These are phyloP conservation scores for Ametastegia equiseti DNA, from an alignment of 2,888 invertebrate species.

Conservation along the genomic window DNA sequence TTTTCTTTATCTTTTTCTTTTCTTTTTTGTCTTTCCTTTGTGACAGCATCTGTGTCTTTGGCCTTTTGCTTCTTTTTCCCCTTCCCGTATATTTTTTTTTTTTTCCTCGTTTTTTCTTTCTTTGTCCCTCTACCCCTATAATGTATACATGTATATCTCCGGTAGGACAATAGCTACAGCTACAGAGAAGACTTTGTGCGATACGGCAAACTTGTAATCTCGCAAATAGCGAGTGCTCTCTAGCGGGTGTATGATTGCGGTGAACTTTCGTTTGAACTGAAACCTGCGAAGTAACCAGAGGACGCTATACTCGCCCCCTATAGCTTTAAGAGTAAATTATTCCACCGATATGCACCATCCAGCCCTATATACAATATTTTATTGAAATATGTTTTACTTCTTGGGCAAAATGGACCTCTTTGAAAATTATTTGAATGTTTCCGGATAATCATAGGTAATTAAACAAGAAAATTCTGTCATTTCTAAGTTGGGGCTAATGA, in stretches of 20 bases:
- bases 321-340: too few relatives aligned
- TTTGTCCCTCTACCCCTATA: background rate
- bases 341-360: too few relatives aligned
- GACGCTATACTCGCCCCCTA: background rate
- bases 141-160: too few relatives aligned
- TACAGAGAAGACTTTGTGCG: background rate
- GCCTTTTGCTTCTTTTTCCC: background rate
- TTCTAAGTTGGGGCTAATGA: too few relatives aligned
- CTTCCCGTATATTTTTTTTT: background rate
- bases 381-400: too few relatives aligned
- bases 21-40: background rate
- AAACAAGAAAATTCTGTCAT: too few relatives aligned
- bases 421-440: too few relatives aligned
- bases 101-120: background rate
- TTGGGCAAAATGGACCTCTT: too few relatives aligned
- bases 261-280: slow-evolving; percentile 39
- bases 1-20: background rate
- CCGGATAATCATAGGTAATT: too few relatives aligned
- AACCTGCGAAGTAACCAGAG: slow-evolving; percentile 26
- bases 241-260: slow-evolving; percentile 21
- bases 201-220: slow-evolving; percentile 33
- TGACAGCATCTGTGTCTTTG: background rate
- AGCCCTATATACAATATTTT: background rate
- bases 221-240: slow-evolving; percentile 26
- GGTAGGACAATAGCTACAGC: slow-evolving; percentile 22